Conservation (phyloP, 2,113 vertebrate species). For the Prochilodus magdalenae region DNA sequence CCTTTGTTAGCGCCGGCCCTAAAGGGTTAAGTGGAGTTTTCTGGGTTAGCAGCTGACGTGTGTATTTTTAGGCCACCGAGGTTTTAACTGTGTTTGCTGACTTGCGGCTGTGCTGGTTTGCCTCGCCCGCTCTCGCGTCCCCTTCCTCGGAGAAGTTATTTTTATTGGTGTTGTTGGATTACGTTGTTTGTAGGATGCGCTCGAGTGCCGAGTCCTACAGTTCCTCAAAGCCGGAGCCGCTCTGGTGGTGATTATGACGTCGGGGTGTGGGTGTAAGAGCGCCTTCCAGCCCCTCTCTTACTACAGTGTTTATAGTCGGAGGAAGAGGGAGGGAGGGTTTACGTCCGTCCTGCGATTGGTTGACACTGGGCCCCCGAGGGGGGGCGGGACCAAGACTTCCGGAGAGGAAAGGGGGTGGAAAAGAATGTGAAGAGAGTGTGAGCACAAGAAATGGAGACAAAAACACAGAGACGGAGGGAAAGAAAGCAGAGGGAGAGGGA, state of each 20-base stretch:
- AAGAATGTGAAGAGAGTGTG: conserved; percentile 22
- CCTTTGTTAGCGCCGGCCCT: too few relatives aligned
- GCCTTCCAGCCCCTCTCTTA: not conserved
- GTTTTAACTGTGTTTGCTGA: not conserved
- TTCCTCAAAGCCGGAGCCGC: not conserved
- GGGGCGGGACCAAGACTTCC: not conserved
- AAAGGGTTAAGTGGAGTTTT: too few relatives aligned
- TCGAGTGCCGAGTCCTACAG: not conserved
- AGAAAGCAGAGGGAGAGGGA: conserved; percentile 15
- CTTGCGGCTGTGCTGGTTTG: not conserved
- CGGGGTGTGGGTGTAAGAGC: not conserved
- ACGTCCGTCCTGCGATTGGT: conserved; percentile 19
- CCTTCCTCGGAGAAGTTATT: not conserved
- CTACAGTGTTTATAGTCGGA: conserved; percentile 33
- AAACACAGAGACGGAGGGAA: conserved; percentile 49
- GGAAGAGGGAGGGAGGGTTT: conserved; percentile 13
- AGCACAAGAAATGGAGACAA: conserved; percentile 22
- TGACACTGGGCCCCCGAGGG: not conserved
- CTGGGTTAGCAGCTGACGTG: too few relatives aligned
- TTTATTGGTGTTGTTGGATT: not conserved
- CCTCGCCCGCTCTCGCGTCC: not conserved
- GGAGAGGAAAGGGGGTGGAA: conserved; percentile 39
- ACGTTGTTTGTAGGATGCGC: not conserved
- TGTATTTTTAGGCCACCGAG: not conserved
- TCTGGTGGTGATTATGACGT: not conserved